A percentile compares a stretch with the other conserved stretches of the same genome.
Conservation (phyloP, 1,140 invertebrate genomes). For the Neodiprion fabricii region DNA sequence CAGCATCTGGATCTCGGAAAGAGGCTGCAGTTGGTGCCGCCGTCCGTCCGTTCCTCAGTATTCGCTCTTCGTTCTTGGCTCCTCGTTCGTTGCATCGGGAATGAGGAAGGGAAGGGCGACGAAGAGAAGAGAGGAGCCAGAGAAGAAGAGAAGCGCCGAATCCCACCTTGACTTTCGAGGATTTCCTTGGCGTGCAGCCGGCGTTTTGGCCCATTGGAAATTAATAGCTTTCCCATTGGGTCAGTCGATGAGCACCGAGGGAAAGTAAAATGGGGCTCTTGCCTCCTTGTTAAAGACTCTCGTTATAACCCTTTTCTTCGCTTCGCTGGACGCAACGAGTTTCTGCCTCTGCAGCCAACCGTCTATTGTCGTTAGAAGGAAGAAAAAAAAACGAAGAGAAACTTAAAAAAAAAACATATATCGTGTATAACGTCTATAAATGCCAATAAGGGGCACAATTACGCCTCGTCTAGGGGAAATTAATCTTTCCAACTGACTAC, state of each 20-base stretch:
- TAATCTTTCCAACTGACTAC: background rate
- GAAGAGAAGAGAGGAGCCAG: background rate
- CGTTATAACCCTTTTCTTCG: slow-evolving; percentile 23
- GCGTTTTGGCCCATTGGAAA: slow-evolving; percentile 49
- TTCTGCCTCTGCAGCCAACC: slow-evolving; percentile 9
- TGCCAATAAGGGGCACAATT: background rate
- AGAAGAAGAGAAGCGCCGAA: slow-evolving; percentile 15
- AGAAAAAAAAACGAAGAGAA: background rate
- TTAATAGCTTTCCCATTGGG: slow-evolving; percentile 44
- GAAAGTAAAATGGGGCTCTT: slow-evolving; percentile 23
- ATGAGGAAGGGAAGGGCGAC: background rate
- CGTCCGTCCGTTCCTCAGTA: too few relatives aligned
- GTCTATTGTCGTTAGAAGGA: background rate
- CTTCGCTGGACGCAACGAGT: slow-evolving; percentile 38
- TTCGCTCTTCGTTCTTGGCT: too few relatives aligned
- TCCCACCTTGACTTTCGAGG: slow-evolving; percentile 41
- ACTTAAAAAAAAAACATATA: background rate
- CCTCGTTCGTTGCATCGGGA: too few relatives aligned
- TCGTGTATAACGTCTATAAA: background rate
- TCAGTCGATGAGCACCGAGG: slow-evolving; percentile 25
- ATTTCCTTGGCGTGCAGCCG: slow-evolving; percentile 46
- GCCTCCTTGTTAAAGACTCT: slow-evolving; percentile 37
- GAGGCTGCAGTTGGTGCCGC: too few relatives aligned
- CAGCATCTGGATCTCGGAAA: too few relatives aligned
- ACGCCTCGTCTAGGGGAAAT: background rate